Base-by-base conservation (phyloP, 2,888 invertebrate species). In the Plagiodera versicolora region DNA sequence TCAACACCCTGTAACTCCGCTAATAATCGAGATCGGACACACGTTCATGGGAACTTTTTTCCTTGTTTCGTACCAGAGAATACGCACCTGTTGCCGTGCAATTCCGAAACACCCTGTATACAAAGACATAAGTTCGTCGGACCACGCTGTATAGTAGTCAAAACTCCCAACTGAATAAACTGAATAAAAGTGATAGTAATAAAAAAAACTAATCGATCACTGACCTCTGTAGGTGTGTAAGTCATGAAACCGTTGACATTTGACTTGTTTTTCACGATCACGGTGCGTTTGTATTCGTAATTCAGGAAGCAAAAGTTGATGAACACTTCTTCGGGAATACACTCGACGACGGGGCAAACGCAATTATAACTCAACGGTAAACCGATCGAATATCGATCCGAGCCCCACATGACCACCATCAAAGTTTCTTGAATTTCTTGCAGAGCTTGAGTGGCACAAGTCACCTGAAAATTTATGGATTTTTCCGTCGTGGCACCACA, bases 241-340 rank as follows among this genome's bases (percentile, higher is more conserved):
- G 66, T 61, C n/a, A 77, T 63, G 70, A 81, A 83, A 46, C 85
- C 87, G 64, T 81, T 79, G 64, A 83, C 79, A 28, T 82, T 80
- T 20, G 80, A 77, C 1, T 79, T 77, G 60, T 86, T 84, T 6
- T 74, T 74, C 10, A 88, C 69, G 8, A 68, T 70, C 35, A 88
- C 77, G n/a, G 81, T 80, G 48, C 82, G 73, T 14, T 77, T 75
- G 64, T 87, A 87, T 0, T 82, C 76, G 64, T 79, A 85, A 67
- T 86, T 84, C 16, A 88, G 69, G 70, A 87, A 88, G 69, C 86
- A 86, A 55, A 84, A 85, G 63, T 83, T 78, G 45, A 87, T 74
- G 16, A 79, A 79, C 9, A 88, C 81, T 47, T 85, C 83, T 0
- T 79, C 70, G 0, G 86, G 86, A 0, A 78, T 77, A 45, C 81